Conservation (phyloP, 1,140 invertebrate genomes). For the Ceratina australensis region DNA sequence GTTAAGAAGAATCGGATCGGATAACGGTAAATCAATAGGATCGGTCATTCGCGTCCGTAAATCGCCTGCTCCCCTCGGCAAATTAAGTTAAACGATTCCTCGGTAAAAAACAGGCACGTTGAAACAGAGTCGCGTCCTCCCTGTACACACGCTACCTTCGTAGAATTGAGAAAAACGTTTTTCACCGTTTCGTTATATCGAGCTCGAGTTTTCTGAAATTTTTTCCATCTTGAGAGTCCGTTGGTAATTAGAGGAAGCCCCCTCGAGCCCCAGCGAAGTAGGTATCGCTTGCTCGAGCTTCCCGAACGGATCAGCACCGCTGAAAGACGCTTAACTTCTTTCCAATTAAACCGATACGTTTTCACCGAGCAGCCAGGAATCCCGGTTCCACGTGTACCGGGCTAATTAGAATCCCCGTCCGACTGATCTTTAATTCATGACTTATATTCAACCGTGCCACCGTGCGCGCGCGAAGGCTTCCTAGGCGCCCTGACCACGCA, state of each 20-base stretch:
- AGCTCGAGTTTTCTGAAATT: not conserved
- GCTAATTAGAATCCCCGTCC: slow-evolving; percentile 50
- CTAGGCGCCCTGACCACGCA: not conserved
- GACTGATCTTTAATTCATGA: slow-evolving; percentile 54
- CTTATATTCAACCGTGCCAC: slow-evolving; percentile 31
- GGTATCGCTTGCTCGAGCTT: not conserved
- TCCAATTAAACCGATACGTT: slow-evolving; percentile 48
- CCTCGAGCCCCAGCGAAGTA: not conserved
- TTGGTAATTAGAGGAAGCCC: slow-evolving; percentile 8
- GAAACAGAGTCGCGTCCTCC: not conserved
- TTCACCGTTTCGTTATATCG: not conserved
- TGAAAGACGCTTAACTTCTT: slow-evolving; percentile 33
- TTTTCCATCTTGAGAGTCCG: not conserved
- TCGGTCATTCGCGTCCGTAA: slow-evolving; percentile 1
- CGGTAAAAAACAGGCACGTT: not conserved
- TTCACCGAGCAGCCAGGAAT: slow-evolving; percentile 35
- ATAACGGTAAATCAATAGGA: slow-evolving; percentile 28
- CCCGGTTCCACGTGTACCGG: slow-evolving; percentile 35
- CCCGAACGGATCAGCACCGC: not conserved
- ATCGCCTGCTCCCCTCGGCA: slow-evolving; percentile 30
- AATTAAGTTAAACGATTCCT: slow-evolving; percentile 36
- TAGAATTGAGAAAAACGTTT: not conserved
- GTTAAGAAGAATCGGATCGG: slow-evolving; percentile 28
- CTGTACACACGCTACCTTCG: not conserved
- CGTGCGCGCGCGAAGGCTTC: slow-evolving; percentile 7